Evolutionary conservation across 37 sponge, comb jelly and placozoan species (phyloP), one percentile per base, ranked within the genome.

Genomic region (Halisarca cf. caerulea): DNA sequence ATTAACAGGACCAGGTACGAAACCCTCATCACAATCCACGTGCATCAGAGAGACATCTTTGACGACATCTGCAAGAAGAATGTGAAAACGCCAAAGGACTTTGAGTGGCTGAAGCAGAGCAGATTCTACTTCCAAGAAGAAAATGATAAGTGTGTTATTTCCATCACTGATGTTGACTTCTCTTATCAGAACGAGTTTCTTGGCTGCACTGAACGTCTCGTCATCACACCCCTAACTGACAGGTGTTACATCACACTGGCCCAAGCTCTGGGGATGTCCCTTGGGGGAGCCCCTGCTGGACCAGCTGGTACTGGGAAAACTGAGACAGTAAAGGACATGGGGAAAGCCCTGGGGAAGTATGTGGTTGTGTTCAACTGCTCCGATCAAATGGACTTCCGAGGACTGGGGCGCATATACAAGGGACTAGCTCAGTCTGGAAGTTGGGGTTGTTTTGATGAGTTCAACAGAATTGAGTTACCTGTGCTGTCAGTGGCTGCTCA

Each of bases 311-410:
- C 88, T 30, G 93, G 95, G 9, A 94, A 94, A 80, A 97, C 95
- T 4, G 99, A 98, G 59, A 96, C 99, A 8, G 59, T 62, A 32
- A 98, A 98, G 87, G 99, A 98, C 89, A 98, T 98, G 99, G 99
- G 99, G 21, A 85, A 88, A 69, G 89, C 95, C 35, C 89, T 98
- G 78, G 99, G 99, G 36, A 98, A 98, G 89, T 98, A 94, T 57
- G 99, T 98, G 59, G 99, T 98, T 59, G 99, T 98, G 80, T 98
- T 98, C 90, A 98, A 98, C 93, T 98, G 99, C 89, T 98, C 99
- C 21, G 99, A 98, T 80, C 99, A 98, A 88, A 98, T 98, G 99
- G 99, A 98, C 88, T 98, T 93, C 92, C 84, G 99, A 69, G 99
- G 99, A 17, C 84, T 98, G 61, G 99, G 99, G 5, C 91, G 99